These are phyloP conservation scores for Dasypogon diadema DNA, from an alignment of 2,888 invertebrate species.

Conservation along the genomic window DNA sequence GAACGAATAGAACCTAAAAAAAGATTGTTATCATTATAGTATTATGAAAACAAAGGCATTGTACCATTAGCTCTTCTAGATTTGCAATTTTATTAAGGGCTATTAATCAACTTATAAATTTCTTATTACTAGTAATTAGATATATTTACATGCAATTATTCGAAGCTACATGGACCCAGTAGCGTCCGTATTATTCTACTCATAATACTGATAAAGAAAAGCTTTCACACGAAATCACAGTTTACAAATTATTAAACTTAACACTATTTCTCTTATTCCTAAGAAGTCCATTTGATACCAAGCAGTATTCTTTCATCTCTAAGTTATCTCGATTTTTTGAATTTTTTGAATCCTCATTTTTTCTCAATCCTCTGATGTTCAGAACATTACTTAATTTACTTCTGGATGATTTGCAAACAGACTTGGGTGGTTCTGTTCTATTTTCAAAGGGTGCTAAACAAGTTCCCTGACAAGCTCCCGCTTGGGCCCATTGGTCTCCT, in stretches of 20 bases:
- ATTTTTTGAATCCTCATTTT: neutral
- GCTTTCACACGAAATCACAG: slow-evolving; percentile 53
- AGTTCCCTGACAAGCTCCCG: slow-evolving; percentile 21
- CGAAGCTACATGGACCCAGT: no score
- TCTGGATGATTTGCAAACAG: neutral
- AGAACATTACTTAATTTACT: neutral
- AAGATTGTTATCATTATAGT: no score
- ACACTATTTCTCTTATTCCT: slow-evolving; percentile 15
- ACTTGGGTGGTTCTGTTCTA: neutral
- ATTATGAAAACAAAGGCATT: no score
- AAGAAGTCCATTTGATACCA: neutral
- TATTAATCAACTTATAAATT: no score
- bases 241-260: slow-evolving; percentile 55
- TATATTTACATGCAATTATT: no score
- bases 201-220: no score
- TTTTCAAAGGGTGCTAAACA: slow-evolving; percentile 2
- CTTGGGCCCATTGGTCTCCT: slow-evolving; percentile 42
- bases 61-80: no score
- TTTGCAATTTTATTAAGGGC: no score
- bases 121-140: no score
- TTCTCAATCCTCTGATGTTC: neutral
- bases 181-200: no score
- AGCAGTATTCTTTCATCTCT: slow-evolving; percentile 28
- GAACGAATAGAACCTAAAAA: no score
- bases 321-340: neutral